Conservation (phyloP, 1,140 invertebrate genomes). For the Drosophila santomea region DNA sequence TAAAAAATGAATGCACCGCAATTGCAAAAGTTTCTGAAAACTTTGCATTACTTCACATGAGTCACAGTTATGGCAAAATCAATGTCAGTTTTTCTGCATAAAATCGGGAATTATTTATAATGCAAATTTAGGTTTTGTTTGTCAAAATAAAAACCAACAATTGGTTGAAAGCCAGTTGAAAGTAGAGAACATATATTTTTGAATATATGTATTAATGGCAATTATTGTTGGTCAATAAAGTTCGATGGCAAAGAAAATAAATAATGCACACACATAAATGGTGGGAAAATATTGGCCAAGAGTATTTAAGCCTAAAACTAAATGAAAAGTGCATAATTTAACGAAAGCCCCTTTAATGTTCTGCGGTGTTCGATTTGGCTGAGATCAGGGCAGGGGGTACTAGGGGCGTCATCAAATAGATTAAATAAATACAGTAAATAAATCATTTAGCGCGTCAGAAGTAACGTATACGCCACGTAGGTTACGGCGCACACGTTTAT, state of each 20-base stretch:
- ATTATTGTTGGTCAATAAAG: not conserved
- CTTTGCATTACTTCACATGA: too few relatives aligned
- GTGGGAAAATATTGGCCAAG: not conserved
- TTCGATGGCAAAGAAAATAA: not conserved
- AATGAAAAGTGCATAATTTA: not conserved
- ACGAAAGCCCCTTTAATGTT: too few relatives aligned
- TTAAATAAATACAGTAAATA: conserved; percentile 75
- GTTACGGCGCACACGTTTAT: conserved; percentile 54
- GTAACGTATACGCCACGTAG: conserved; percentile 61
- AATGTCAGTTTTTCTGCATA: too few relatives aligned
- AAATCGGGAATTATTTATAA: too few relatives aligned
- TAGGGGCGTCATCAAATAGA: conserved; percentile 52
- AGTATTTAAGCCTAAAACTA: not conserved
- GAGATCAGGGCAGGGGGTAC: not conserved
- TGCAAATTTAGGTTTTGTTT: not conserved
- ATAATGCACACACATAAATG: not conserved
- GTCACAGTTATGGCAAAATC: too few relatives aligned
- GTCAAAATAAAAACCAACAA: too few relatives aligned
- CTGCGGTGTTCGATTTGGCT: not conserved
- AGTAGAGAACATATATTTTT: too few relatives aligned
- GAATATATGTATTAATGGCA: not conserved
- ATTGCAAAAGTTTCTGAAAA: too few relatives aligned
- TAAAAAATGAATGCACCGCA: too few relatives aligned
- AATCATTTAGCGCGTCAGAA: conserved; percentile 62
- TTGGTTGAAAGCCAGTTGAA: too few relatives aligned